phyloP scores from a whole-genome alignment of 2,888 invertebrate genomes.

The Euspilapteryx auroguttella region DNA sequence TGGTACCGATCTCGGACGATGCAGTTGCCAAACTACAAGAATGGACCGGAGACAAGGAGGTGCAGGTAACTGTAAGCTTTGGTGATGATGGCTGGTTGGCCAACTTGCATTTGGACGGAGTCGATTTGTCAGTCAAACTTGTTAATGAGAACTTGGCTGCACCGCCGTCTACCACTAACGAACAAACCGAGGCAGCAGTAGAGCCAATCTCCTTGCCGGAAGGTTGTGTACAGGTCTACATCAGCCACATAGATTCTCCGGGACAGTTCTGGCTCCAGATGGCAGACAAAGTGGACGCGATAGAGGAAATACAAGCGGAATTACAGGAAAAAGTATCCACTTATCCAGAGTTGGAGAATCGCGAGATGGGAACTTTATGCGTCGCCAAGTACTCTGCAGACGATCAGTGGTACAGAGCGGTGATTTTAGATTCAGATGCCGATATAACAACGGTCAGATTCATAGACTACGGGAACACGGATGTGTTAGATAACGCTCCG shows the following conservation, averaged over 20 bases:
- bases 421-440: constrained; percentile 76
- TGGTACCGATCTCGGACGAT: constrained; percentile 36
- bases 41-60: constrained; percentile 49
- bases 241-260: constrained; percentile 76
- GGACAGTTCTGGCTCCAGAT: constrained; percentile 77
- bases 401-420: constrained; percentile 90
- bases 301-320: constrained; percentile 65
- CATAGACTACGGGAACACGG: constrained; percentile 79
- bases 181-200: constrained; percentile 16
- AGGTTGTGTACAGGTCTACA: constrained; percentile 50
- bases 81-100: constrained; percentile 60
- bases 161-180: constrained; percentile 21
- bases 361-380: constrained; percentile 66
- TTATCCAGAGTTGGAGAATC: constrained; percentile 55
- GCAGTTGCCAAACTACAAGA: constrained; percentile 29
- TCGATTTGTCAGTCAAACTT: constrained; percentile 51
- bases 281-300: constrained; percentile 51
- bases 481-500: constrained; percentile 67
- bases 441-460: constrained; percentile 78
- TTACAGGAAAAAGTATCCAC: constrained; percentile 61
- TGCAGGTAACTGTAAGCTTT: constrained; percentile 53
- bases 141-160: constrained; percentile 37
- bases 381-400: constrained; percentile 82
- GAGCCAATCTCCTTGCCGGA: constrained; percentile 20
- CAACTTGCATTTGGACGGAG: constrained; percentile 47